Conservation (phyloP, 2,797 vertebrate species). For the Stomatorhinus walkeri region DNA sequence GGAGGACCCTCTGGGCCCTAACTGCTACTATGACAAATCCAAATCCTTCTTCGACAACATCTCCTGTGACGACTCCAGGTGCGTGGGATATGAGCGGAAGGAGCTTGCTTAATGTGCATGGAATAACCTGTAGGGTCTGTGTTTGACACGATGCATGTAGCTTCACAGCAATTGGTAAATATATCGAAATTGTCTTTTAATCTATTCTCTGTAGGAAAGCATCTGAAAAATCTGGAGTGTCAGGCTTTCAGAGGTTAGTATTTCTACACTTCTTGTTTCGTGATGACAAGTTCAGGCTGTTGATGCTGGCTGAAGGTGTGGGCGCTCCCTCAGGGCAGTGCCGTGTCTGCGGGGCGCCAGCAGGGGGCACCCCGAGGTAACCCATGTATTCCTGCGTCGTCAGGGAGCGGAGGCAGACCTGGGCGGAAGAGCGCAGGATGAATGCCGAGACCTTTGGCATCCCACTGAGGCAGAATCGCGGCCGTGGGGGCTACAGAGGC, state of each 20-base stretch:
- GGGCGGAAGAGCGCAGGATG: constrained; percentile 91
- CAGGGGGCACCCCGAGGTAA: not conserved
- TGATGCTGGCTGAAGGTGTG: constrained; percentile 44
- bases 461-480: constrained; percentile 79
- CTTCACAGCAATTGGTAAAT: not conserved
- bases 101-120: not conserved
- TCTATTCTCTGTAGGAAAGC: constrained; percentile 43
- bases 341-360: not conserved
- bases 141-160: not conserved
- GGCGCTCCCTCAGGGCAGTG: constrained; percentile 34
- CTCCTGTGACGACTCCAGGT: constrained; percentile 87
- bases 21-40: constrained; percentile 93
- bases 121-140: not conserved
- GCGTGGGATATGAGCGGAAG: constrained; percentile 21
- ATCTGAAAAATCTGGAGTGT: constrained; percentile 49
- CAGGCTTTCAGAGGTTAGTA: constrained; percentile 50
- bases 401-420: constrained; percentile 86
- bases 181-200: not conserved
- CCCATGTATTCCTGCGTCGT: not conserved
- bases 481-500: constrained; percentile 80
- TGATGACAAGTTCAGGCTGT: not conserved
- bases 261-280: not conserved
- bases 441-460: constrained; percentile 95
- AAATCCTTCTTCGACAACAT: constrained; percentile 99
- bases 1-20: constrained; percentile 71